phyloP scores from a whole-genome alignment of 2,888 invertebrate genomes.

The Netelia virgata region DNA sequence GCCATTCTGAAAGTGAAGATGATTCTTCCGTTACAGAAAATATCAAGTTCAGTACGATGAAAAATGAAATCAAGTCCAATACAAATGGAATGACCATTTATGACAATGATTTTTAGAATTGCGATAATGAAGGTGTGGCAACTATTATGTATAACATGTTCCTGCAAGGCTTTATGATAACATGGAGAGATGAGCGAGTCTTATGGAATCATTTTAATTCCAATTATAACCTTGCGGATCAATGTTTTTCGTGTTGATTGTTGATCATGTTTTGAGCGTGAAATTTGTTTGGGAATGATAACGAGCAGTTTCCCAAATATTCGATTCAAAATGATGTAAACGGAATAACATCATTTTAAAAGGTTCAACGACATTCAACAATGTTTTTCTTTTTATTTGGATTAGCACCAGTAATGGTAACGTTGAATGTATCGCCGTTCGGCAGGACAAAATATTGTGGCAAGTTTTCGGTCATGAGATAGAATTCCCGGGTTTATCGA shows the following conservation, averaged over 20 bases:
- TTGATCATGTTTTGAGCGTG: too few species aligned
- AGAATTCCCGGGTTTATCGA: too few species aligned
- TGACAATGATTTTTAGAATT: conserved; percentile 91
- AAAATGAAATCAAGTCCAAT: conserved; percentile 45
- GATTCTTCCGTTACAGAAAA: conserved; percentile 72
- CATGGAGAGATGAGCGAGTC: background rate
- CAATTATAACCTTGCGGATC: too few species aligned
- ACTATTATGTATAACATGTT: background rate
- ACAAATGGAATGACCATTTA: conserved; percentile 84
- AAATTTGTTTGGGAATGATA: background rate
- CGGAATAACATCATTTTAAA: background rate
- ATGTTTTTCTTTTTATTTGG: too few species aligned
- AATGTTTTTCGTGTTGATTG: too few species aligned
- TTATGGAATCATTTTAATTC: too few species aligned
- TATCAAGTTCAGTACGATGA: background rate
- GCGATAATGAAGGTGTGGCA: conserved; percentile 89
- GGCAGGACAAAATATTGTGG: too few species aligned
- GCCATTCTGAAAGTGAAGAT: conserved; percentile 80
- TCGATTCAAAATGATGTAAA: background rate
- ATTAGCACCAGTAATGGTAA: too few species aligned
- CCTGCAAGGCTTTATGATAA: too few species aligned
- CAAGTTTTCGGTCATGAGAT: too few species aligned
- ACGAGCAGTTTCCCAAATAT: background rate
- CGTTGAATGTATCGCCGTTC: too few species aligned
- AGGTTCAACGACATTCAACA: background rate